A percentile compares a stretch with the other conserved stretches of the same genome.
These are phyloP conservation scores for Petrocephalus schoutedeni DNA, from an alignment of 2,797 vertebrate genomes.

Conservation along the genomic window DNA sequence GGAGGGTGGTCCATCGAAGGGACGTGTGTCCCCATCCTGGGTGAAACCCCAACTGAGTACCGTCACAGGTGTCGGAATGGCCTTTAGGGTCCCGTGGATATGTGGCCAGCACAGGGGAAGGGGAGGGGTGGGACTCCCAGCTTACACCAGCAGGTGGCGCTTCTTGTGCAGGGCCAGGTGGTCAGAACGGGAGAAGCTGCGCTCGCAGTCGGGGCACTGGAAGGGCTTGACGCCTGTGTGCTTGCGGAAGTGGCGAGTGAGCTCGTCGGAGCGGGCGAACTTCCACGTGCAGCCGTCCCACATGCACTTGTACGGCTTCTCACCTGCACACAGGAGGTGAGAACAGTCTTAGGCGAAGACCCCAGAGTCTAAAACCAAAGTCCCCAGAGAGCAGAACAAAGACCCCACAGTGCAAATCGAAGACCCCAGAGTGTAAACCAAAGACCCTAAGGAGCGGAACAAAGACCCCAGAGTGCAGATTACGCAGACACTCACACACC, in stretches of 20 bases:
- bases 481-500: not conserved
- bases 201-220: conserved; percentile 96
- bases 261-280: conserved; percentile 95
- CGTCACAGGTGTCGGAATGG: not conserved
- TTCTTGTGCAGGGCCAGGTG: conserved; percentile 97
- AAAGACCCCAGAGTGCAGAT: not conserved
- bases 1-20: not conserved
- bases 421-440: no score
- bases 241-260: conserved; percentile 97
- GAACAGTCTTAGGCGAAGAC: not conserved
- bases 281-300: conserved; percentile 99
- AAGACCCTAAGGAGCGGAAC: not conserved
- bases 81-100: not conserved
- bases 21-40: not conserved
- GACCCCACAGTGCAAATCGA: not conserved
- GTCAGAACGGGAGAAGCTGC: conserved; percentile 95
- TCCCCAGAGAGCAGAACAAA: not conserved
- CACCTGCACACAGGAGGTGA: conserved; percentile 62
- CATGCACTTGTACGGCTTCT: conserved; percentile 96
- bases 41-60: not conserved
- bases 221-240: conserved; percentile 98
- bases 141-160: conserved; percentile 90
- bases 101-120: not conserved
- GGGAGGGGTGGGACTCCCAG: conserved; percentile 26
- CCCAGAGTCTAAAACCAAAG: not conserved